Base-by-base conservation (phyloP, 2,888 invertebrate genomes). In the Philonicus albiceps region DNA sequence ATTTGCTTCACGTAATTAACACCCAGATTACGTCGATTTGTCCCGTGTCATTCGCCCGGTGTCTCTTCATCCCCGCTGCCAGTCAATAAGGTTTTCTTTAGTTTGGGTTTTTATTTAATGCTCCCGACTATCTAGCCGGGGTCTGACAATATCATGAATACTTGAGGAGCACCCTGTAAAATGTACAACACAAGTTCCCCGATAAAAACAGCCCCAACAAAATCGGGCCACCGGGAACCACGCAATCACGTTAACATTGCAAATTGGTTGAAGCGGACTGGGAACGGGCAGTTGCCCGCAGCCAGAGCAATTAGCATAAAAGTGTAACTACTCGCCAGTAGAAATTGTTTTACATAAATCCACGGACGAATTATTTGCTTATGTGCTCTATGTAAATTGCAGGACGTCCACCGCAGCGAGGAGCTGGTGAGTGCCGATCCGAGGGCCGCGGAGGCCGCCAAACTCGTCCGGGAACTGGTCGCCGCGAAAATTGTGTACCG, bases 401-500 rank as follows among this genome's bases (percentile, higher is more conserved):
- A 84, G 84, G 84, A 84, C 7, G 84, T 43, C 19, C 84, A 84
- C 73, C 40, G 16, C 30, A 84, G 84, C 19, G 85, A 85, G 16
- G 85, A 75, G 53, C 7, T 85, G 53, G 34, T 31, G 22, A 75
- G 74, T 11, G 53, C 22, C 6, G 86, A 89, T 81, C 86, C 89
- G 43, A 73, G 55, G 31, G 86, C 83, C 7, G 76, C 74, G 3
- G 76, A 88, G 84, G 90, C 90, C 8, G 86, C 86, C 13, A 81
- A 88, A 55, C 76, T 89, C 16, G 90, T 90, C 2, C 86, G 87
- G 31, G n/a, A 53, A 74, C 88, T 90, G 55, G 86, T 89, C 76
- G 86, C 87, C 37, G 88, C 90, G 13, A 89, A 89, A 86, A 89
- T 90, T 85, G 90, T 90, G 19, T 90, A 90, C 87, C 88, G 90